Evolutionary conservation across 2,113 vertebrate genomes (phyloP).

Genomic region (Sitta europaea): DNA sequence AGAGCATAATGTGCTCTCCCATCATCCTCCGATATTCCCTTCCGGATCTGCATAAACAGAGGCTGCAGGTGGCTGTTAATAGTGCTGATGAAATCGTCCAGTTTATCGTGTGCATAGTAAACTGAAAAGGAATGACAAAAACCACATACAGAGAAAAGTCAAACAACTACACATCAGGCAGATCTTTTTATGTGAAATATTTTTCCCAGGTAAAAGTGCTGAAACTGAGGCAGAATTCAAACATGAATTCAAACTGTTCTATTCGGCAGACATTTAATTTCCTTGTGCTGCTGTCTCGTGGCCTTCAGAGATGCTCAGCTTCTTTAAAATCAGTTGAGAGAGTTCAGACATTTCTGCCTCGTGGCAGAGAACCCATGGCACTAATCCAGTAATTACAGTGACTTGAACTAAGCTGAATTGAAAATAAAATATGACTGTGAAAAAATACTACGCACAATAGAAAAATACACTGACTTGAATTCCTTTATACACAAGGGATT

Average conservation of each 20-base stretch:
- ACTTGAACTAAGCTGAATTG: not conserved
- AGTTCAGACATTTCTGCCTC: not conserved
- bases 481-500: not conserved
- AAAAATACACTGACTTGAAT: not conserved
- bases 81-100: conserved; percentile 85
- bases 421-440: not conserved
- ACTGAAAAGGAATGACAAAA: conserved; percentile 61
- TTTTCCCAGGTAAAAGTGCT: not conserved
- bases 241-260: not conserved
- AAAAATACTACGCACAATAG: not conserved
- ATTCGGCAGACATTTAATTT: not conserved
- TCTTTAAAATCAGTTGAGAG: not conserved
- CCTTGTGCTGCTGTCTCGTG: not conserved
- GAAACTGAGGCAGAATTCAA: not conserved
- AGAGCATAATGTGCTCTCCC: conserved; percentile 84
- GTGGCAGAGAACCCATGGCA: rapidly evolving
- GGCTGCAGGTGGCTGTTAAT: conserved; percentile 87
- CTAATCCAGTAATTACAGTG: not conserved
- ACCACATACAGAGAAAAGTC: not conserved
- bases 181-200: not conserved
- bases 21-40: conserved; percentile 81
- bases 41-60: conserved; percentile 89
- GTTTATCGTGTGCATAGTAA: conserved; percentile 68
- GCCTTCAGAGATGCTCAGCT: not conserved
- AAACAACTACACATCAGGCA: not conserved